These are phyloP conservation scores for Salvelinus fontinalis DNA, from an alignment of 2,113 vertebrate species.

Conservation along the genomic window DNA sequence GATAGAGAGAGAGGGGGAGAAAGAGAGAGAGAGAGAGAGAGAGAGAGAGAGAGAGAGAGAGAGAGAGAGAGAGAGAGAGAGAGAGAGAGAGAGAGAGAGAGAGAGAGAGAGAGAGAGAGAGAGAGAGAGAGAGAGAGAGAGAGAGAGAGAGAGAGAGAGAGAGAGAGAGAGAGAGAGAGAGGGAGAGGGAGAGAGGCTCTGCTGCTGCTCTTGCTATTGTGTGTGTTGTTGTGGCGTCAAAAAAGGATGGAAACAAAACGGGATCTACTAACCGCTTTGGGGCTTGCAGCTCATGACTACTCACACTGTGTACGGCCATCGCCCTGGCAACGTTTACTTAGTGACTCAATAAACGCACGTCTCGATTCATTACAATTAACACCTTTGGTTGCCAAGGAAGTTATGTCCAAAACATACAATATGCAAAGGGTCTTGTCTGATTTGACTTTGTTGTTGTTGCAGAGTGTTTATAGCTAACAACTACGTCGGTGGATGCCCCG, in stretches of 20 bases:
- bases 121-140: no score
- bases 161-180: no score
- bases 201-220: no score
- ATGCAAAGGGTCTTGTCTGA: background rate
- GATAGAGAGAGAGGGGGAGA: no score
- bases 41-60: no score
- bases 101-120: no score
- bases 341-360: background rate
- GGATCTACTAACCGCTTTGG: background rate
- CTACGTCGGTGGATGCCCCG: background rate
- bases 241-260: background rate
- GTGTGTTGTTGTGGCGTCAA: background rate
- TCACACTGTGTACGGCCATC: background rate
- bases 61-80: no score
- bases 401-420: background rate
- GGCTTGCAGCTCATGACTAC: no score
- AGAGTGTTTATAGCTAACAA: background rate
- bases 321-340: background rate
- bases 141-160: no score
- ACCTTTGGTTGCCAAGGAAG: constrained; percentile 21
- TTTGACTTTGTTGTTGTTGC: background rate
- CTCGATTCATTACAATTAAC: background rate
- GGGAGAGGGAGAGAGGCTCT: no score
- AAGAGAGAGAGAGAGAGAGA: no score
- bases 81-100: no score